phyloP scores from a whole-genome alignment of 2,888 invertebrate genomes.

The Dolichopus griseipennis region DNA sequence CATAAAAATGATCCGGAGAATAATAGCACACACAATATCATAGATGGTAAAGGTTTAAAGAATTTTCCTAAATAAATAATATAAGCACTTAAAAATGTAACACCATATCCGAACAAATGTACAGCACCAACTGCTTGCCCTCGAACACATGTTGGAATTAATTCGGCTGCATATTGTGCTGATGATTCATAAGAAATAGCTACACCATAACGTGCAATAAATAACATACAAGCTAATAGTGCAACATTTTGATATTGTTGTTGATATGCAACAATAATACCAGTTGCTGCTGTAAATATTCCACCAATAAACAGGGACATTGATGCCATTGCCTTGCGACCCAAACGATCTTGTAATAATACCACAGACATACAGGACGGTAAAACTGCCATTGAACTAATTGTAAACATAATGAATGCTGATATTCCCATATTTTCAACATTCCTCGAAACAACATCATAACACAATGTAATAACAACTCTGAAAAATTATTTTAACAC shows the following conservation, averaged over 20 bases:
- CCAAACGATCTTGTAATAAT: slow-evolving; percentile 37
- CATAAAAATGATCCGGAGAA: slow-evolving; percentile 48
- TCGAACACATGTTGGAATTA: slow-evolving; percentile 53
- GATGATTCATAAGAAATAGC: slow-evolving; percentile 55
- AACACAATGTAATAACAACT: slow-evolving; percentile 50
- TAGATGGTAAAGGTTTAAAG: slow-evolving; percentile 46
- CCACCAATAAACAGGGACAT: slow-evolving; percentile 47
- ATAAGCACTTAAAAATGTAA: slow-evolving; percentile 50
- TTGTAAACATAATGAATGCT: slow-evolving; percentile 48
- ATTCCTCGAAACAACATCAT: slow-evolving; percentile 51
- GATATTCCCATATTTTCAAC: slow-evolving; percentile 48
- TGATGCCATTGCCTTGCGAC: slow-evolving; percentile 49
- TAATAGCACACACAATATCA: slow-evolving; percentile 46
- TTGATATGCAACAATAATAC: slow-evolving; percentile 41
- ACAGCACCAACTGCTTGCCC: slow-evolving; percentile 54
- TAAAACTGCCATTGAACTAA: slow-evolving; percentile 47
- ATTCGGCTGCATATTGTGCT: slow-evolving; percentile 55
- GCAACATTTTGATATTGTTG: slow-evolving; percentile 35
- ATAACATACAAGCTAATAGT: slow-evolving; percentile 43
- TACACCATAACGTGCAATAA: slow-evolving; percentile 48
- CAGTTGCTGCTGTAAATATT: slow-evolving; percentile 45
- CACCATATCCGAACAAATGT: slow-evolving; percentile 52
- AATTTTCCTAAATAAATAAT: slow-evolving; percentile 45
- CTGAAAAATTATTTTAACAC: slow-evolving; percentile 31
- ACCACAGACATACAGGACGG: slow-evolving; percentile 44